Conservation (phyloP, 2,888 invertebrate genomes). For the Diarsia brunnea region DNA sequence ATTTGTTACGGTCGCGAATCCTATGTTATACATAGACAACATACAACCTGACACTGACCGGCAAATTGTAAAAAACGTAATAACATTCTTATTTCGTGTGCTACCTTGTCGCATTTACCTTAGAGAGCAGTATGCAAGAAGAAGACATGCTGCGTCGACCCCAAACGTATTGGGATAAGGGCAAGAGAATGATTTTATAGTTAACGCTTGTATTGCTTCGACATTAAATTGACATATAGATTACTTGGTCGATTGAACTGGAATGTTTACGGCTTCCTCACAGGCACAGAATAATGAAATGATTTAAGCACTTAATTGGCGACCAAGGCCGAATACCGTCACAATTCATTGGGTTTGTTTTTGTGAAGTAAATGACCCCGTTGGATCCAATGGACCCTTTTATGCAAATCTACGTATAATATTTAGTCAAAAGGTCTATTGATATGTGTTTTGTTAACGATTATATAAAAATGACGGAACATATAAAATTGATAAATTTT, state of each 20-base stretch:
- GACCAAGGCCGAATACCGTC: constrained; percentile 10
- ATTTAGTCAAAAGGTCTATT: constrained; percentile 12
- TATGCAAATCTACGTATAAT: constrained; percentile 26
- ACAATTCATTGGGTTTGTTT: constrained; percentile 37
- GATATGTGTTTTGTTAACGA: constrained; percentile 13
- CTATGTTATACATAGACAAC: too few species aligned
- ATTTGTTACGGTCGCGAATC: too few species aligned
- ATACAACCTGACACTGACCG: too few species aligned
- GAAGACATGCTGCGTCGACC: too few species aligned
- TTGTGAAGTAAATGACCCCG: constrained; percentile 26
- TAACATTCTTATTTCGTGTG: too few species aligned
- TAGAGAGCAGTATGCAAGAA: too few species aligned
- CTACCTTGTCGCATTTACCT: too few species aligned
- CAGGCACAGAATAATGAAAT: constrained; percentile 17
- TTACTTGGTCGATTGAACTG: constrained; percentile 23
- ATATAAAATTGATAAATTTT: not conserved
- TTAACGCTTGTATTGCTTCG: constrained; percentile 34
- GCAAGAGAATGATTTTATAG: too few species aligned
- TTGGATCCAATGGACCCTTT: constrained; percentile 26
- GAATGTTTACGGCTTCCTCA: constrained; percentile 35
- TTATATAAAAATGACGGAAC: not conserved
- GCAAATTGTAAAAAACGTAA: too few species aligned
- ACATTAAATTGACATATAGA: constrained; percentile 25
- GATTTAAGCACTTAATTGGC: constrained; percentile 25
- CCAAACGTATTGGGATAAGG: too few species aligned